Percentiles rank a stretch among this genome's conserved stretches.
Conservation (phyloP, 2,797 vertebrate species). For the Mormyrops boulengeri region DNA sequence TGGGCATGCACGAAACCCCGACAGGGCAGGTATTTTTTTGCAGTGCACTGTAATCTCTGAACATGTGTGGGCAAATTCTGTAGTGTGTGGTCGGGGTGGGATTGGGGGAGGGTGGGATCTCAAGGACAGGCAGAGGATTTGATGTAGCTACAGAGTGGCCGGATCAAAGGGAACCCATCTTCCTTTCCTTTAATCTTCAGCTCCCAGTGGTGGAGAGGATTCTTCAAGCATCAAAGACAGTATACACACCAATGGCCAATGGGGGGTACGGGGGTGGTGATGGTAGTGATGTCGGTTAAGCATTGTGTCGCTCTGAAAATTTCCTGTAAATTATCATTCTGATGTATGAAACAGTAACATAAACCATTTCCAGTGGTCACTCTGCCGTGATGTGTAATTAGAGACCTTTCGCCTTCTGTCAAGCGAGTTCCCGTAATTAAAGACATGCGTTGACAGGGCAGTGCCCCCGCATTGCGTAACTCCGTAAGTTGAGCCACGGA, state of each 20-base stretch:
- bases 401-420: conserved; percentile 8
- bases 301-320: not conserved
- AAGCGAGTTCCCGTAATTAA: conserved; percentile 29
- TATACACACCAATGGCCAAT: not conserved
- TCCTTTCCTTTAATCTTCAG: conserved; percentile 19
- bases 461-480: conserved; percentile 24
- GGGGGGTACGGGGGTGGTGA: not conserved
- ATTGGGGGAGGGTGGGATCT: not conserved
- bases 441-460: not conserved
- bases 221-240: conserved; percentile 25
- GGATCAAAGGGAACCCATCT: conserved; percentile 26
- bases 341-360: conserved; percentile 16
- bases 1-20: conserved; percentile 16
- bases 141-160: conserved; percentile 20
- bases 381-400: conserved; percentile 15
- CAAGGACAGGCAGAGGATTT: not conserved
- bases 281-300: not conserved
- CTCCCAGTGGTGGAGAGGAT: conserved; percentile 10
- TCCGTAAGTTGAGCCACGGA: not conserved
- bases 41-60: not conserved
- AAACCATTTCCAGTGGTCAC: not conserved
- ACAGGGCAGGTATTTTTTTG: not conserved
- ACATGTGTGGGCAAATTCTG: not conserved
- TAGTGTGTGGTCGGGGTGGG: not conserved
- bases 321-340: not conserved